Base-by-base conservation (phyloP, 2,113 vertebrate species). In the Halichoerus grypus region DNA sequence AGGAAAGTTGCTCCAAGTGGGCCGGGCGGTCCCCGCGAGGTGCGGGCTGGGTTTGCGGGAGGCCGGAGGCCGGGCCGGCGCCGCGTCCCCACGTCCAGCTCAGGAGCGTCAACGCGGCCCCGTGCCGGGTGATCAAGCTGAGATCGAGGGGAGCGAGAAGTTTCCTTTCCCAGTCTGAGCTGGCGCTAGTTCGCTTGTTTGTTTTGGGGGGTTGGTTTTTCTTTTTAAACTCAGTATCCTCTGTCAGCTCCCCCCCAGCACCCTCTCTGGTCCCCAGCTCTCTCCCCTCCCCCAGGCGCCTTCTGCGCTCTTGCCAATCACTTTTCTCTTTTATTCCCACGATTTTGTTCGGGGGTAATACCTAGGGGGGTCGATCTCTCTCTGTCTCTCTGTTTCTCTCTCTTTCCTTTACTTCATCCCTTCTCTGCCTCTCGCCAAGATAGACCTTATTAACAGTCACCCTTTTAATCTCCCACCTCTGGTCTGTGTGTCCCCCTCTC, bases 1-100 rank as follows among this genome's bases (percentile, higher is more conserved):
- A 98, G 97, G 96, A 98, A 99, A 99, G 98, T 99, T 99, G 98
- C 80, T 94, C 91, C 67, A 98, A 98, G 98, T 97, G 97, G 97
- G 96, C 97, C 95, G 39, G 95, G 96, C 95, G 93, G 97, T 92
- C 96, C 36, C 26, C 87, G 12, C 74, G 67, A 92, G 97, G 87
- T 90, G 91, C 81, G 79, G 97, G 84, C 83, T 53, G 94, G 93
- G 93, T 87, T 39, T 57, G 93, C 67, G 31, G n/a, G 31, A 65
- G 92, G 90, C 79, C 53, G 65, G 93, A 93, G 95, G 95, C 91
- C 97, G 80, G 93, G 86, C 81, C 61, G 90, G 96, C 95, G 88
- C 92, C 94, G 95, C 82, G 91, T 97, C 97, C 97, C 96, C 46
- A 97, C 53, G 95, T 97, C 95, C 96, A 39, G 86, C 57, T 91